Base-by-base conservation (phyloP, 2,888 invertebrate species). In the Xanthostigma xanthostigma region DNA sequence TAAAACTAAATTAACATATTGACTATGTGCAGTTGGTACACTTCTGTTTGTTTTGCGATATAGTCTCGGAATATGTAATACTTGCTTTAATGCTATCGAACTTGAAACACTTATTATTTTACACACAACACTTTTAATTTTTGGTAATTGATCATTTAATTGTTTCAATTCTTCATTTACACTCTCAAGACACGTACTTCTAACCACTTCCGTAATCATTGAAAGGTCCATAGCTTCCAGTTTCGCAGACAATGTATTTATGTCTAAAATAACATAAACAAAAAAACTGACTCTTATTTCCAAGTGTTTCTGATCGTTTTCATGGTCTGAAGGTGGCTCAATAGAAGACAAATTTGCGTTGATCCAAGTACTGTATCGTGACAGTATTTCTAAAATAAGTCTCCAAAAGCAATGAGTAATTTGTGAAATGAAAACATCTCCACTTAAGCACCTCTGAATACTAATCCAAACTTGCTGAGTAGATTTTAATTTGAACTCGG, bases 1-100 rank as follows among this genome's bases (percentile, higher is more conserved):
- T 0, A 81, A 59, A 55, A 84, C 73, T 49, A 75, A 72, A 39
- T 78, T 78, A n/a, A 88, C 79, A 61, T 94, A 95, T 13, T 74
- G 65, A 53, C 91, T 91, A 36, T 86, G 78, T 58, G 84, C 84
- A 1, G 78, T 80, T 0, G 94, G 93, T 33, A 84, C 73, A 56
- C 85, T 91, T 53, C 91, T 76, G 64, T 95, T 95, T 0, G 95
- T 95, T 64, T 92, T 83, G 48, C 94, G 74, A 64, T 91, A 96
- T 49, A 95, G 70, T 53, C 95, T 75, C 2, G 97, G 97, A 65
- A 97, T 89, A 63, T 96, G 93, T 56, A 81, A 86, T 5, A 96
- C 92, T 73, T 85, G 84, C 53, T 82, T 81, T 56, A 89, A 71
- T 56, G 48, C 48, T 8, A 27, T 12, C 27, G 39, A 33, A 37